phyloP scores from a whole-genome alignment of 2,797 vertebrate species.

The Synaphobranchus kaupii region DNA sequence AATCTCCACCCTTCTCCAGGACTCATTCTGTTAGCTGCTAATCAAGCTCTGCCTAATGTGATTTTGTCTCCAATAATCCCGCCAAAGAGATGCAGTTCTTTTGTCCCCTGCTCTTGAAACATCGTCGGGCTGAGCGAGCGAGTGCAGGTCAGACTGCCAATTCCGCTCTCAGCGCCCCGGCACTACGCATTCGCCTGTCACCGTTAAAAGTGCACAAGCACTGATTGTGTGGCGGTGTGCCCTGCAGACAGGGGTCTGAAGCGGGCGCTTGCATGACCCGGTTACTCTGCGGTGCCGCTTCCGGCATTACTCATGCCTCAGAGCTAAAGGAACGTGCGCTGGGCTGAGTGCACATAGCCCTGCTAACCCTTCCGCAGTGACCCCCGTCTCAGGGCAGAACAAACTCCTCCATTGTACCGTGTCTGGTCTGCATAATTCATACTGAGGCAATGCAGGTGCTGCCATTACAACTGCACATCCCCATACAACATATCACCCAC shows the following conservation, averaged over 20 bases:
- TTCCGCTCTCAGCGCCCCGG: background rate
- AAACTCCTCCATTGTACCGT: background rate
- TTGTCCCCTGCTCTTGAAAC: background rate
- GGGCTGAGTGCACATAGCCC: background rate
- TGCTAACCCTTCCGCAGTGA: background rate
- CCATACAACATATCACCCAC: background rate
- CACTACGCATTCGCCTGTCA: background rate
- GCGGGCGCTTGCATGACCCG: background rate
- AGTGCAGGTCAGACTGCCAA: background rate
- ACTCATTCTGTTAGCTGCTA: background rate
- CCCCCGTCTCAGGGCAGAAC: background rate
- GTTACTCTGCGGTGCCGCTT: background rate
- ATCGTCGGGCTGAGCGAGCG: background rate
- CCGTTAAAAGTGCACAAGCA: background rate
- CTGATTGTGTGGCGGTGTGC: background rate
- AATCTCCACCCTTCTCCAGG: background rate
- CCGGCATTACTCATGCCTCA: background rate
- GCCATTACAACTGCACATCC: background rate
- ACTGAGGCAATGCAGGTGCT: background rate
- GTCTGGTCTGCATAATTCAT: background rate
- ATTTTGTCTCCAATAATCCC: constrained; percentile 17
- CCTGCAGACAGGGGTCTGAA: background rate
- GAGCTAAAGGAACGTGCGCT: background rate
- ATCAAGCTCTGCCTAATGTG: background rate
- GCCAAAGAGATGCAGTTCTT: background rate